Evolutionary conservation across 2,113 vertebrate species (phyloP).

Genomic region (Leptodactylus fuscus): DNA sequence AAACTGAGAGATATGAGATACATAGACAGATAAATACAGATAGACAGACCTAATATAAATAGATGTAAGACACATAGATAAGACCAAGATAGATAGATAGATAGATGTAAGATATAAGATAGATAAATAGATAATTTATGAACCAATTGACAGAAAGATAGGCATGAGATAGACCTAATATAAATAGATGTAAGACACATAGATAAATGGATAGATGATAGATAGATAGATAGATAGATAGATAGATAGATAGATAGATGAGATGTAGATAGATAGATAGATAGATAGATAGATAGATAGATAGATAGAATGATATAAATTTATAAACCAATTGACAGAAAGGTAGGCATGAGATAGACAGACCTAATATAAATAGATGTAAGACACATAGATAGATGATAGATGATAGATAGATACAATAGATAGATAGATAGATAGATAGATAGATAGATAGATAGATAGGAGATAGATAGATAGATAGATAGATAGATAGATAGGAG

Average conservation of each 20-base stretch:
- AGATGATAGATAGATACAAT: too few relatives aligned
- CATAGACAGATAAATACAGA: too few relatives aligned
- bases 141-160: too few relatives aligned
- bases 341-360: not conserved
- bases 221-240: not conserved
- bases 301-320: not conserved
- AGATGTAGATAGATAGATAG: not conserved
- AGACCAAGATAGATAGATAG: too few relatives aligned
- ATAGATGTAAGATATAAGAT: too few relatives aligned
- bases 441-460: constrained; percentile 14
- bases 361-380: too few relatives aligned
- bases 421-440: not conserved
- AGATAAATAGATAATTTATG: too few relatives aligned
- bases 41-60: too few relatives aligned
- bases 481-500: not conserved
- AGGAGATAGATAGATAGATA: not conserved
- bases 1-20: too few relatives aligned
- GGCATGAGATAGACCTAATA: not conserved
- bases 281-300: not conserved
- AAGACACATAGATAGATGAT: too few relatives aligned
- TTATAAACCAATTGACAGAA: not conserved
- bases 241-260: not conserved
- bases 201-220: not conserved
- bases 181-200: not conserved
- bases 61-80: too few relatives aligned